phyloP scores from a whole-genome alignment of 2,797 vertebrate genomes.

The Pipistrellus kuhlii region DNA sequence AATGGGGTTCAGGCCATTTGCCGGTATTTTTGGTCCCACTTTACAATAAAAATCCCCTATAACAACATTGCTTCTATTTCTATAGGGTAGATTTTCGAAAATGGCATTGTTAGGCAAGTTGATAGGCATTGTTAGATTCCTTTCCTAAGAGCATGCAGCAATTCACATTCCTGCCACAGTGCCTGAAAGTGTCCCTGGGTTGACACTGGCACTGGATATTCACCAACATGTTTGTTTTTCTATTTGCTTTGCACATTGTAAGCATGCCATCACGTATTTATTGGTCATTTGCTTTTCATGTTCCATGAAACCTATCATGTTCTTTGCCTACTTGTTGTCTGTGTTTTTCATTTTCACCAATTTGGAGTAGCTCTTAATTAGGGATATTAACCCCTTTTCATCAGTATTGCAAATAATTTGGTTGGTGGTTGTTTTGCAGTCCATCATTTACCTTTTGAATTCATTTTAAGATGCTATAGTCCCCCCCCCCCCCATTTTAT shows the following conservation, averaged over 20 bases:
- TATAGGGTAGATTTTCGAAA: neutral
- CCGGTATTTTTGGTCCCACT: too few relatives aligned
- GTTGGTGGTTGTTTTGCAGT: neutral
- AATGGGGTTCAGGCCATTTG: neutral
- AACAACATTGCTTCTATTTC: neutral
- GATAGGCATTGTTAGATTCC: neutral
- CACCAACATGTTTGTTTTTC: neutral
- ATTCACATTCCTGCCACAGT: neutral
- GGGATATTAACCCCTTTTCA: neutral
- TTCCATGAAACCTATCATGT: neutral
- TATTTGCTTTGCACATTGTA: neutral
- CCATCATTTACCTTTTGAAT: conserved; percentile 8
- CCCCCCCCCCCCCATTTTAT: neutral
- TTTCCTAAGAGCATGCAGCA: neutral
- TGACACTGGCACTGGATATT: neutral
- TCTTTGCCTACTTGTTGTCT: neutral
- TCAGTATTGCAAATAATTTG: neutral
- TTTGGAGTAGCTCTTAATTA: neutral
- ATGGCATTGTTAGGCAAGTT: neutral
- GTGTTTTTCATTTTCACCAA: neutral
- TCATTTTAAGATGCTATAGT: conserved; percentile 18
- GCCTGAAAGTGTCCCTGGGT: neutral
- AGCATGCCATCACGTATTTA: neutral
- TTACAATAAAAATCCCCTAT: neutral
- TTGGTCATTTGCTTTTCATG: neutral